phyloP scores from a whole-genome alignment of 2,113 vertebrate genomes.

The Daboia siamensis region DNA sequence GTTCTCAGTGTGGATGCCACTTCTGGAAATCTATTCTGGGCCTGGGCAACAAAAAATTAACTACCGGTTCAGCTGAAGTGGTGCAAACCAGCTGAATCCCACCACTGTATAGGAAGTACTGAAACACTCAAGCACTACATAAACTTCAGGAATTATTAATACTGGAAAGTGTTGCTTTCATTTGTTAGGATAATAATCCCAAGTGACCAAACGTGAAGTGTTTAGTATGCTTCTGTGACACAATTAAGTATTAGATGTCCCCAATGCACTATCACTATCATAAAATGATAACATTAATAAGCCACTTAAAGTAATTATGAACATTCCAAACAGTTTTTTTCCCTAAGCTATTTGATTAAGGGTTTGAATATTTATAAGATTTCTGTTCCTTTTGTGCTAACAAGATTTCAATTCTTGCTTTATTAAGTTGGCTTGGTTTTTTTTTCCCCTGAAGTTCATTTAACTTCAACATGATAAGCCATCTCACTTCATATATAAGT shows the following conservation, averaged over 20 bases:
- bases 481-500: neutral
- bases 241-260: neutral
- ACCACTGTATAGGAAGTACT: neutral
- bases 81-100: too few species aligned
- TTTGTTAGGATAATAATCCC: neutral
- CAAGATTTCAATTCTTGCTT: neutral
- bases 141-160: neutral
- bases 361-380: neutral
- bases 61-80: too few species aligned
- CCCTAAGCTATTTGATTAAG: neutral
- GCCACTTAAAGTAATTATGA: neutral
- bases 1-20: too few species aligned
- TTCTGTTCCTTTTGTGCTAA: neutral
- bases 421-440: neutral
- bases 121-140: neutral
- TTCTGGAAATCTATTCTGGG: too few species aligned
- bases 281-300: neutral
- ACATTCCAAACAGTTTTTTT: constrained; percentile 1
- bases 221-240: neutral
- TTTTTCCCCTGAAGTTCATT: neutral
- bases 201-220: neutral
- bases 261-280: neutral
- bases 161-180: neutral
- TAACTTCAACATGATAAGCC: neutral
- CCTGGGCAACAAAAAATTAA: too few species aligned